Conservation (phyloP, 2,113 vertebrate genomes). For the Macquaria ambigua region DNA sequence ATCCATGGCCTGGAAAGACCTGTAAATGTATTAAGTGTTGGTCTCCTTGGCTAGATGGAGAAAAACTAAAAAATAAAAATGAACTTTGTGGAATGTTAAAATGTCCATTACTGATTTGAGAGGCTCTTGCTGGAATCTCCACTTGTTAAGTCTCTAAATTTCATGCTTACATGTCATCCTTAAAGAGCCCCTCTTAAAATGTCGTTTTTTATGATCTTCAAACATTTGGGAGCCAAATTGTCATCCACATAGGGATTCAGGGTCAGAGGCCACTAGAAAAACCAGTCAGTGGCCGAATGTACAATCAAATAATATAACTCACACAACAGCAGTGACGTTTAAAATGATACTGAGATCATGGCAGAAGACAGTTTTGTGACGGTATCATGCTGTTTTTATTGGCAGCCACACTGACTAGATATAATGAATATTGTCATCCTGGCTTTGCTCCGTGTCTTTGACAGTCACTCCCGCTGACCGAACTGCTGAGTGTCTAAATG, state of each 20-base stretch:
- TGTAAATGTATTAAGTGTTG: conserved; percentile 19
- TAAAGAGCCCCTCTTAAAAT: conserved; percentile 32
- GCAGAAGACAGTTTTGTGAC: conserved; percentile 9
- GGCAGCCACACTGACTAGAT: conserved; percentile 32
- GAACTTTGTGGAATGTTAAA: background rate
- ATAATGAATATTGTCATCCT: conserved; percentile 60
- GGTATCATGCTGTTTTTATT: conserved; percentile 44
- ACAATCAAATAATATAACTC: conserved; percentile 22
- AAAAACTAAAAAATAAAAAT: background rate
- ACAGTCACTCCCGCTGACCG: conserved; percentile 58
- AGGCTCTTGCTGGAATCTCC: background rate
- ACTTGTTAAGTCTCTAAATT: conserved; percentile 26
- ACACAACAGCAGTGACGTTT: background rate
- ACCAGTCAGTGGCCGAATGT: conserved; percentile 10
- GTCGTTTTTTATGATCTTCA: conserved; percentile 63
- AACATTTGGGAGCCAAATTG: conserved; percentile 56
- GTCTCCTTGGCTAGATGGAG: background rate
- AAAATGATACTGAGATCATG: conserved; percentile 13
- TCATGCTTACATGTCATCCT: conserved; percentile 30
- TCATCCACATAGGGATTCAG: conserved; percentile 9
- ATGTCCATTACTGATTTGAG: conserved; percentile 6
- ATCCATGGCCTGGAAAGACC: conserved; percentile 40
- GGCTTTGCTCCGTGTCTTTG: conserved; percentile 39
- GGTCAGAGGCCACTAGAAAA: conserved; percentile 33
- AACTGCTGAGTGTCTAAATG: conserved; percentile 65